Percentiles rank a stretch among this genome's conserved stretches.
These are phyloP conservation scores for Callocephalon fimbriatum DNA, from an alignment of 2,113 vertebrate species.

Conservation along the genomic window DNA sequence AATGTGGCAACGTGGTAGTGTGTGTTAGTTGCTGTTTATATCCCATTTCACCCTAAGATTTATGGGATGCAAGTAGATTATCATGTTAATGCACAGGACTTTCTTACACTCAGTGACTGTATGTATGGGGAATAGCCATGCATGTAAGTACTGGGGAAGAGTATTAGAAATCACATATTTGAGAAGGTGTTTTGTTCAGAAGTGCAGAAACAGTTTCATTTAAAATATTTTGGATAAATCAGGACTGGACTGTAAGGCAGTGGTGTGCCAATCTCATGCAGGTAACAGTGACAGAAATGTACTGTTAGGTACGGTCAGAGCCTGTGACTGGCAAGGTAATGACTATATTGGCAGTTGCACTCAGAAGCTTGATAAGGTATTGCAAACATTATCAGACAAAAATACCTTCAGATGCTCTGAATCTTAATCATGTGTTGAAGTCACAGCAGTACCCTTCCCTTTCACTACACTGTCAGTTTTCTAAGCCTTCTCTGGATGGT, in stretches of 20 bases:
- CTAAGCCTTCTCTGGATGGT: not conserved
- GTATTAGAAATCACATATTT: not conserved
- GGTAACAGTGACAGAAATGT: not conserved
- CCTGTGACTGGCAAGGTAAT: not conserved
- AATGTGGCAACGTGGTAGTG: not conserved
- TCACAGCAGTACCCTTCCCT: not conserved
- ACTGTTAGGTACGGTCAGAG: accelerated
- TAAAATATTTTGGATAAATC: not conserved
- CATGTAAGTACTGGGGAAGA: too few species aligned
- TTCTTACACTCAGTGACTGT: too few species aligned
- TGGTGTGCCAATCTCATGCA: accelerated
- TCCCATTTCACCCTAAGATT: not conserved
- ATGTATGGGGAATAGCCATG: accelerated
- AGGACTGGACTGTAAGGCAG: not conserved
- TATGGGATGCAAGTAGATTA: not conserved
- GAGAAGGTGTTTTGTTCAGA: not conserved
- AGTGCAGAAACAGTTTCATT: not conserved
- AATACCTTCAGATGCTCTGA: not conserved
- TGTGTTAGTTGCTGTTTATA: not conserved
- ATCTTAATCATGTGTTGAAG: accelerated
- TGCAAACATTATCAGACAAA: not conserved
- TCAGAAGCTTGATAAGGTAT: not conserved
- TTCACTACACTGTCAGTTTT: accelerated
- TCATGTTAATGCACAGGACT: not conserved
- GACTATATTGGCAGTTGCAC: not conserved